phyloP scores from a whole-genome alignment of 2,113 vertebrate genomes.

The Microcebus ravelobensis region DNA sequence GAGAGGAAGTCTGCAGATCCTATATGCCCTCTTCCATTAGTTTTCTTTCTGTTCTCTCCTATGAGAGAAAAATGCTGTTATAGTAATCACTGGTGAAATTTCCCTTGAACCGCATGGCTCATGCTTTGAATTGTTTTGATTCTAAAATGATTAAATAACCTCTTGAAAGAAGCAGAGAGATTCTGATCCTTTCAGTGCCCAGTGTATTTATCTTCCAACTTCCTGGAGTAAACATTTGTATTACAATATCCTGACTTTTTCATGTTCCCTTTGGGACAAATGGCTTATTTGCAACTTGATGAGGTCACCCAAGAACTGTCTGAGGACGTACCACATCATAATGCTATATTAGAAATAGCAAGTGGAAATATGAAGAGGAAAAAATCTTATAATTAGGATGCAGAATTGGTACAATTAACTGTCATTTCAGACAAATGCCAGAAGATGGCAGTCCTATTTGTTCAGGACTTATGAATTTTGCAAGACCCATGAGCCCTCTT shows the following conservation, averaged over 20 bases:
- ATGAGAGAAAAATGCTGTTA: background rate
- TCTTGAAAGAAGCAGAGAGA: slow-evolving; percentile 22
- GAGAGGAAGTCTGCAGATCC: slow-evolving; percentile 38
- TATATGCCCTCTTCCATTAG: slow-evolving; percentile 16
- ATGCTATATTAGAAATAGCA: background rate
- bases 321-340: background rate
- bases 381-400: background rate
- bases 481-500: slow-evolving; percentile 72
- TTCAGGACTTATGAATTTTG: slow-evolving; percentile 74
- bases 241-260: slow-evolving; percentile 4
- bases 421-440: slow-evolving; percentile 66
- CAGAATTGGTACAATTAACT: slow-evolving; percentile 42
- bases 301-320: background rate
- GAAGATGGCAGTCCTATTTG: slow-evolving; percentile 77
- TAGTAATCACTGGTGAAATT: background rate
- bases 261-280: background rate
- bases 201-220: slow-evolving; percentile 13
- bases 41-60: background rate
- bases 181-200: slow-evolving; percentile 8
- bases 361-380: background rate
- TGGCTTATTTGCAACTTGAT: slow-evolving; percentile 41
- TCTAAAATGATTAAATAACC: slow-evolving; percentile 47
- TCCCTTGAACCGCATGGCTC: background rate
- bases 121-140: background rate
- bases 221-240: slow-evolving; percentile 42